Conservation (phyloP, 2,797 vertebrate species). For the Mormyrops attenuatus region DNA sequence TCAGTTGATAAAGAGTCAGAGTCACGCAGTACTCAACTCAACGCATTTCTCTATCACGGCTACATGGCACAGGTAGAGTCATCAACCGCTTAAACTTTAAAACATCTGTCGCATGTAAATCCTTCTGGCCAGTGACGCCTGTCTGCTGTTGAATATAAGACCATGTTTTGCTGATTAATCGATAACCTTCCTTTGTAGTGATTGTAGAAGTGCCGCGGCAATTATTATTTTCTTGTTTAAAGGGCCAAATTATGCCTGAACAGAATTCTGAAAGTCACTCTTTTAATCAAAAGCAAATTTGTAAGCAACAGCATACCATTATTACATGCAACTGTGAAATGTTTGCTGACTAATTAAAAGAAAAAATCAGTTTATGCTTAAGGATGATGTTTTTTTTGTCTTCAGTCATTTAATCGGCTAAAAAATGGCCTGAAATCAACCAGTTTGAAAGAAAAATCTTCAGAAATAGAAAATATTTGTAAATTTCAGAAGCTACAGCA, state of each 20-base stretch:
- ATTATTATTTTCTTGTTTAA: background rate
- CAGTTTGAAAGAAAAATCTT: background rate
- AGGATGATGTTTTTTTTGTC: background rate
- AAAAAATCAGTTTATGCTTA: background rate
- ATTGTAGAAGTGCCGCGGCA: background rate
- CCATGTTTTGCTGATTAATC: background rate
- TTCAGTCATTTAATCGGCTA: background rate
- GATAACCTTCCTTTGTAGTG: background rate
- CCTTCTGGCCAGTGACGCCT: background rate
- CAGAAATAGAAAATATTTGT: background rate
- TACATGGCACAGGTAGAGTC: background rate
- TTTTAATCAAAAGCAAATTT: background rate
- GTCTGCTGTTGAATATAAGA: background rate
- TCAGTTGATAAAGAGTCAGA: background rate
- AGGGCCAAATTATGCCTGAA: background rate
- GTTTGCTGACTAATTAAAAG: background rate
- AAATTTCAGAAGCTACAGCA: background rate
- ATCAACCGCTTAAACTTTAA: background rate
- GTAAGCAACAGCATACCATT: background rate
- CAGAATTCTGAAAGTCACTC: background rate
- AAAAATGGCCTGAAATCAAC: background rate
- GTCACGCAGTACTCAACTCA: background rate
- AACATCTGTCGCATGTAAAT: background rate
- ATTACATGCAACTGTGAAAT: background rate
- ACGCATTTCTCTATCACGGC: background rate